Conservation (phyloP, 2,113 vertebrate species). For the mouse (Mus musculus) region GRCm39 chr10:9529501-9530000, state of each 20-base stretch:
- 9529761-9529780: background rate
- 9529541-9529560: background rate
- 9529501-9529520: background rate
- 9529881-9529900: too few relatives aligned
- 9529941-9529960: too few relatives aligned
- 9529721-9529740: background rate
- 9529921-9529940: too few relatives aligned
- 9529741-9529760: background rate
- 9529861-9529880: background rate
- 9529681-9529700: background rate
- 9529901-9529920: too few relatives aligned
- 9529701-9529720: background rate
- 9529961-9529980: background rate
- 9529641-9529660: background rate
- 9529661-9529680: background rate
- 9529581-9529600: background rate
- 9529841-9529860: background rate
- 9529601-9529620: background rate
- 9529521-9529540: background rate
- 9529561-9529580: background rate
- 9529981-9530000: constrained; percentile 21
- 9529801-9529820: background rate
- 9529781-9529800: background rate
- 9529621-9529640: background rate
- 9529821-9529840: background rate